Conservation (phyloP, 2,113 vertebrate species). For the Paradisaea rubra region DNA sequence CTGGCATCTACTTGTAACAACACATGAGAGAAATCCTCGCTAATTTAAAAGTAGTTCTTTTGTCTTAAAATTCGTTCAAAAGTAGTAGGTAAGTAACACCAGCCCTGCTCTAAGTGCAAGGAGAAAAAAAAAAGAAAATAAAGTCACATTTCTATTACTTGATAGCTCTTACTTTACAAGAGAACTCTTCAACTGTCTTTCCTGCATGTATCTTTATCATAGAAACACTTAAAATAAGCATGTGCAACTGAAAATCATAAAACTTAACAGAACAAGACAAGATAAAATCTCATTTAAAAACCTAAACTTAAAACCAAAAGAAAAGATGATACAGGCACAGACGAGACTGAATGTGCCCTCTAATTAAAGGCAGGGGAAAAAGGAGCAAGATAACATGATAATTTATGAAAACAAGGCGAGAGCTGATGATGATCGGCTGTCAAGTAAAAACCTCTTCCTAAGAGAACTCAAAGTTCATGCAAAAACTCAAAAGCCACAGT, state of each 20-base stretch:
- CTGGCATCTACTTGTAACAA: not conserved
- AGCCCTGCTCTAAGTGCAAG: not conserved
- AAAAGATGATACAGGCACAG: not conserved
- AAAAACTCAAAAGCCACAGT: not conserved
- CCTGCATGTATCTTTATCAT: not conserved
- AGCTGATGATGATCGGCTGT: not conserved
- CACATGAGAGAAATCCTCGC: not conserved
- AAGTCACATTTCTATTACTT: not conserved
- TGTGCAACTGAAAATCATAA: not conserved
- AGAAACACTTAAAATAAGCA: not conserved
- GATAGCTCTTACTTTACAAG: not conserved
- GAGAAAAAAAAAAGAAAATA: not conserved
- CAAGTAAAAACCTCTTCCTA: not conserved
- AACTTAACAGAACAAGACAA: not conserved
- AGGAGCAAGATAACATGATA: not conserved
- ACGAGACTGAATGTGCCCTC: not conserved
- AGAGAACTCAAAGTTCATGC: not conserved
- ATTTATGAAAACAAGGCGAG: not conserved
- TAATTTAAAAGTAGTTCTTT: not conserved
- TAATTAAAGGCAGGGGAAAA: not conserved
- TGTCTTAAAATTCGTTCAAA: not conserved
- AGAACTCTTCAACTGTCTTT: not conserved
- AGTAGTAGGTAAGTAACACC: not conserved
- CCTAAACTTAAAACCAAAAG: not conserved
- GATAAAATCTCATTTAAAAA: not conserved